Conservation (phyloP, 2,797 vertebrate species). For the Tragopan temminckii region DNA sequence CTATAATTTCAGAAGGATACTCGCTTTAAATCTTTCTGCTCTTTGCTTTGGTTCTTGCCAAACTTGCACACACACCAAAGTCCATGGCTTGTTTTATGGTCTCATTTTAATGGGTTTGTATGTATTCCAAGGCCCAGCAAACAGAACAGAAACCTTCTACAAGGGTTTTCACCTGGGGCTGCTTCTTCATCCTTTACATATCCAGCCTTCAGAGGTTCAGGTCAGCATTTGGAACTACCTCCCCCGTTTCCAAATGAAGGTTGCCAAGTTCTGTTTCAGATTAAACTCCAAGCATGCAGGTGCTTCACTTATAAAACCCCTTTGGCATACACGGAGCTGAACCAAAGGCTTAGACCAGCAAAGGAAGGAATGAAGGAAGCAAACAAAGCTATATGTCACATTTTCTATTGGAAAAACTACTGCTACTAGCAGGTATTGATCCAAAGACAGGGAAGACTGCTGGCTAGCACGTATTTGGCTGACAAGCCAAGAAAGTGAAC, state of each 20-base stretch:
- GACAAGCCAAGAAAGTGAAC: neutral
- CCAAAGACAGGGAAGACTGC: neutral
- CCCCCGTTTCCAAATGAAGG: neutral
- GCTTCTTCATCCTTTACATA: neutral
- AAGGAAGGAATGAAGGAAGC: neutral
- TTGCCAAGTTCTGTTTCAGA: neutral
- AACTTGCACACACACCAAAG: constrained; percentile 28
- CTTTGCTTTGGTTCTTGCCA: constrained; percentile 24
- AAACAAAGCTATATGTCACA: neutral
- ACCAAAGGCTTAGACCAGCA: neutral
- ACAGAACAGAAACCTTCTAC: neutral
- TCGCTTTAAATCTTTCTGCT: constrained; percentile 30
- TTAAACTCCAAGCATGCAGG: neutral
- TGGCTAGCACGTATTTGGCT: neutral
- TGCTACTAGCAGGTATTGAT: neutral
- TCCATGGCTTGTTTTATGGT: constrained; percentile 21
- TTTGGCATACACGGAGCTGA: neutral
- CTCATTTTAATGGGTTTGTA: constrained; percentile 43
- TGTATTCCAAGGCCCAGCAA: constrained; percentile 27
- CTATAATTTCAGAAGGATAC: constrained; percentile 40
- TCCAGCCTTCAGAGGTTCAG: neutral
- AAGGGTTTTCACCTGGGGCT: neutral
- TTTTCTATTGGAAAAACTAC: neutral
- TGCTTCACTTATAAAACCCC: neutral
- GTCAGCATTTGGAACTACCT: neutral